Percentiles rank a stretch among this genome's conserved stretches.
Evolutionary conservation across 1,140 invertebrate genomes (phyloP).

Genomic region (Olivierus martensii): DNA sequence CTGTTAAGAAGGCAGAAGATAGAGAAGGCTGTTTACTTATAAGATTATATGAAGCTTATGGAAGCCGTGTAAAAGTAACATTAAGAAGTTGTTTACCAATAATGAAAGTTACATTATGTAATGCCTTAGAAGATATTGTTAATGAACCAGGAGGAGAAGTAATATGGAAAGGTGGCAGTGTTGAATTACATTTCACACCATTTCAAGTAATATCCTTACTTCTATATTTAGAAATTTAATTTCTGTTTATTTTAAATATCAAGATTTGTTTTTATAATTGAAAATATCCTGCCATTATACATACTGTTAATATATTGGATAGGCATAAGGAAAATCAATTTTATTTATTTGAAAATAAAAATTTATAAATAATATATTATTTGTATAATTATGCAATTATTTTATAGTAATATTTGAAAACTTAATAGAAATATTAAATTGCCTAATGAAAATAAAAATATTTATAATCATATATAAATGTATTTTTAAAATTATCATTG

Average conservation of each 20-base stretch:
- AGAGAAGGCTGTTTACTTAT: constrained; percentile 13
- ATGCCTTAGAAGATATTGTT: constrained; percentile 14
- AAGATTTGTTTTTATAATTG: no score
- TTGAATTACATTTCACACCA: constrained; percentile 14
- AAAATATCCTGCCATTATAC: no score
- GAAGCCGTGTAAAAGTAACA: constrained; percentile 10
- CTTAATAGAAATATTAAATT: no score
- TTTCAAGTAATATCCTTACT: constrained; percentile 17
- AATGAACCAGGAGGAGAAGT: constrained; percentile 6
- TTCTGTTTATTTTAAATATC: neutral
- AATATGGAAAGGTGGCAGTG: constrained; percentile 13
- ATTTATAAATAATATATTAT: no score
- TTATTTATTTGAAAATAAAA: no score
- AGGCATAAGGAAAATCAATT: no score
- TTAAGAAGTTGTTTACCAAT: constrained; percentile 13
- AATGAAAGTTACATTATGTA: constrained; percentile 15
- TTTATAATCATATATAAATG: no score
- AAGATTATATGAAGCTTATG: constrained; percentile 16
- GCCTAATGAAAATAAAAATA: no score
- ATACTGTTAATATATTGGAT: no score
- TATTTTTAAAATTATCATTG: no score
- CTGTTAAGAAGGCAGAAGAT: constrained; percentile 18
- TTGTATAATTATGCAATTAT: no score
- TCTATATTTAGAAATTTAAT: constrained; percentile 14
- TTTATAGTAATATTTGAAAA: no score